phyloP scores from a whole-genome alignment of 2,113 vertebrate species.

The Cyprichromis sp. region DNA sequence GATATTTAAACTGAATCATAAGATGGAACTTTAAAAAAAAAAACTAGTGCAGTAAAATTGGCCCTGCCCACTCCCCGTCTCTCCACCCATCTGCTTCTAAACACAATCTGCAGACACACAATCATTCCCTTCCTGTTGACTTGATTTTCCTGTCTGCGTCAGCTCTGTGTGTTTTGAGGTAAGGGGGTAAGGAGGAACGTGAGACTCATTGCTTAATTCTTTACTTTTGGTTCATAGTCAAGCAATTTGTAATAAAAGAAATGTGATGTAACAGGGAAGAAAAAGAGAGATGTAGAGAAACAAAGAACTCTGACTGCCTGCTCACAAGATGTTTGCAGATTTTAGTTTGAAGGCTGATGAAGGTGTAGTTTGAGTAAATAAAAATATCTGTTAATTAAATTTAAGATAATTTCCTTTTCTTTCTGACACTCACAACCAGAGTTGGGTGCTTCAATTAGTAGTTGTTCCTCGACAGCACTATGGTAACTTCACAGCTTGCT shows the following conservation, averaged over 20 bases:
- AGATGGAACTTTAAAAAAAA: not conserved
- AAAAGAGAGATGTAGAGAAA: not conserved
- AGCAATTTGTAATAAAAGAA: not conserved
- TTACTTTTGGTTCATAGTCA: not conserved
- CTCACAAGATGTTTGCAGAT: not conserved
- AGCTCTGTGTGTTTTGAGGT: not conserved
- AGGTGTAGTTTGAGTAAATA: not conserved
- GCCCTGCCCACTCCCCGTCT: not conserved
- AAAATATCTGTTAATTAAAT: not conserved
- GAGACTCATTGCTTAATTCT: not conserved
- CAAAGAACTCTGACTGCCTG: not conserved
- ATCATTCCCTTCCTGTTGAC: not conserved
- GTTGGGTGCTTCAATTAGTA: slow-evolving; percentile 8
- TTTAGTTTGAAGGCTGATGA: not conserved
- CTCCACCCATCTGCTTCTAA: not conserved
- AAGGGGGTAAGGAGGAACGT: slow-evolving; percentile 3
- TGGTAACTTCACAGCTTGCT: not conserved
- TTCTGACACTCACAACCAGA: not conserved
- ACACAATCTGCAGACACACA: not conserved
- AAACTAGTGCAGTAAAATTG: not conserved
- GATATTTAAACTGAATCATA: not conserved
- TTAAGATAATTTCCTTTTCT: not conserved
- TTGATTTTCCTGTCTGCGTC: not conserved
- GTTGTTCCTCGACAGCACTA: not conserved
- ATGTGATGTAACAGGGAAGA: not conserved